Evolutionary conservation across 1,140 invertebrate species (phyloP).

Genomic region (Diorhabda elongata): DNA sequence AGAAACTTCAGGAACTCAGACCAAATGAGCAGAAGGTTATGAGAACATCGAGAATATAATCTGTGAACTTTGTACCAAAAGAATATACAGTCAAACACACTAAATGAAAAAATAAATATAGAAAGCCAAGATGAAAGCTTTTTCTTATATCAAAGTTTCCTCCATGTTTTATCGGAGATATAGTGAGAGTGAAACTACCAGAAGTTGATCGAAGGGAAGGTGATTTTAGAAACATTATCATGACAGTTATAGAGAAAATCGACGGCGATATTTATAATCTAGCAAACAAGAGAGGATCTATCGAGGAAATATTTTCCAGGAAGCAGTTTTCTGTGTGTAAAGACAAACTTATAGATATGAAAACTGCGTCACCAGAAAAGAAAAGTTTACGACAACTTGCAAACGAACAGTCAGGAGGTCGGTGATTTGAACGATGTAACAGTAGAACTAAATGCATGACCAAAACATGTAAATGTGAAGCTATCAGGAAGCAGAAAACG

Average conservation of each 20-base stretch:
- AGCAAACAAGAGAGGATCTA: constrained; percentile 22
- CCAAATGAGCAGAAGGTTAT: too few relatives aligned
- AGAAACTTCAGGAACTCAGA: too few relatives aligned
- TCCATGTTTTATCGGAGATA: too few relatives aligned
- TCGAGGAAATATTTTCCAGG: constrained; percentile 26
- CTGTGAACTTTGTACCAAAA: too few relatives aligned
- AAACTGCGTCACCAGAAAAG: constrained; percentile 22
- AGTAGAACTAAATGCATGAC: constrained; percentile 24
- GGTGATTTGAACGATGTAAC: constrained; percentile 20
- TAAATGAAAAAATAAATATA: too few relatives aligned
- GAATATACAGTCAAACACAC: too few relatives aligned
- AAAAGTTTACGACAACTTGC: constrained; percentile 22
- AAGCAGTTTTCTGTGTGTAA: constrained; percentile 27
- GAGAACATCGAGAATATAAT: too few relatives aligned
- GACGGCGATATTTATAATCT: constrained; percentile 22
- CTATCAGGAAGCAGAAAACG: background rate
- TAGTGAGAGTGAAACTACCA: too few relatives aligned
- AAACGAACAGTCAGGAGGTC: constrained; percentile 19
- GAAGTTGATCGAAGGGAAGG: constrained; percentile 18
- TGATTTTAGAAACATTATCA: constrained; percentile 27
- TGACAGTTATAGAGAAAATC: constrained; percentile 23
- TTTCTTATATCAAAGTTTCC: too few relatives aligned
- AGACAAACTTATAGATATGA: constrained; percentile 23
- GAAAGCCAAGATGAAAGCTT: too few relatives aligned
- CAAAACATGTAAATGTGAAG: constrained; percentile 22